phyloP scores from a whole-genome alignment of 2,888 invertebrate genomes.

The Tromatobia lineatoria region DNA sequence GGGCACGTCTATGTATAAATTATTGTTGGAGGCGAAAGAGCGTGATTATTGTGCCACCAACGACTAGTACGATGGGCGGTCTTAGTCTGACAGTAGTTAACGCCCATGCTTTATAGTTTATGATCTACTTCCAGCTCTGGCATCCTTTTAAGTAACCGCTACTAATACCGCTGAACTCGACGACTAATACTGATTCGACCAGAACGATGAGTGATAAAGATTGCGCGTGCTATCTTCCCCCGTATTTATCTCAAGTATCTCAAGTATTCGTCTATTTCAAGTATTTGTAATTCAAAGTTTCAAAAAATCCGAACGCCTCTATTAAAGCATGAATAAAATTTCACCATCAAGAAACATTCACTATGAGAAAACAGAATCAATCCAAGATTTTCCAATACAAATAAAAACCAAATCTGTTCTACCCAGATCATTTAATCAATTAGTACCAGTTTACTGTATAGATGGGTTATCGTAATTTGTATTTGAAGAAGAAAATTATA shows the following conservation, averaged over 20 bases:
- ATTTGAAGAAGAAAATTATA: background rate
- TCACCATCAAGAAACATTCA: no score
- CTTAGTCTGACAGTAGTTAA: constrained; percentile 76
- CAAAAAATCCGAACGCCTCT: no score
- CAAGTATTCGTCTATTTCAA: no score
- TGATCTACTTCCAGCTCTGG: constrained; percentile 56
- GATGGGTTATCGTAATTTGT: background rate
- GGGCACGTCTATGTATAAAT: constrained; percentile 74
- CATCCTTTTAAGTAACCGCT: constrained; percentile 58
- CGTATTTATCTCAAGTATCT: no score
- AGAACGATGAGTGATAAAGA: constrained; percentile 55
- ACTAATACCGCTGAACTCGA: constrained; percentile 52
- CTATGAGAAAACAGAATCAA: no score
- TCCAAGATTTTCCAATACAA: no score
- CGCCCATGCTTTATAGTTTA: constrained; percentile 78
- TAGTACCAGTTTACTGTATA: no score
- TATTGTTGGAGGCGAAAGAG: constrained; percentile 74
- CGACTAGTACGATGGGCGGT: constrained; percentile 81
- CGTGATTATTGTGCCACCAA: constrained; percentile 75
- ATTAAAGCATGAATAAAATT: no score
- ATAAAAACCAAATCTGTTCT: no score
- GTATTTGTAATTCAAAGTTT: no score
- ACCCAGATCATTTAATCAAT: no score
- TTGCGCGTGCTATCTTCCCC: constrained; percentile 35
- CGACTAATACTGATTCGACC: constrained; percentile 49